Evolutionary conservation across 2,888 invertebrate species (phyloP), one percentile per base, ranked within the genome.

Genomic region (Drosophila longiperda): DNA sequence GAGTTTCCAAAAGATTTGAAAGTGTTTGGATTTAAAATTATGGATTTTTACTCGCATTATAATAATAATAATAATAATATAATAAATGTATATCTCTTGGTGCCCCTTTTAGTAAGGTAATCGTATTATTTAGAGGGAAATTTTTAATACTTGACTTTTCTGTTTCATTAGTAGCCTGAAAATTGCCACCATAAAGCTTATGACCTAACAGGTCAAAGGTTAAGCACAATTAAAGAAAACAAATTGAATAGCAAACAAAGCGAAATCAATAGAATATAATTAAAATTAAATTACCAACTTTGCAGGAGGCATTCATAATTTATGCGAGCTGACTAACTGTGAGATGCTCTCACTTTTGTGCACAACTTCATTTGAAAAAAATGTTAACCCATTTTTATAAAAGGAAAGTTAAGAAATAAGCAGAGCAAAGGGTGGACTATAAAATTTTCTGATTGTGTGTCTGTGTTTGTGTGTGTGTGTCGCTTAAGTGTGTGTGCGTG

Each of bases 231-330:
- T 20, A 42, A 59, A 40, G 50, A 34, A 29, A 52, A 50, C 32
- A 40, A 53, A 57, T 40, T 12, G 38, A 60, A 32, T 33, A 6
- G 6, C 36, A 33, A 33, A 26, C 17, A 67, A 53, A 61, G 36
- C 58, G 62, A 73, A 64, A 60, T 59, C 23, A 3, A 66, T 12
- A 8, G 33, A 66, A 23, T 66, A 62, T 36, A 73, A 58, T 73
- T 78, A 75, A 63, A 75, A 84, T 72, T 73, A 50, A 75, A 75
- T 29, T n/a, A n/a, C 5, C n/a, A n/a, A 38, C 38, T 9, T 26
- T 38, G 0, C n/a, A n/a, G 6, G 20, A 12, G 12, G 7, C 7
- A 20, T 15, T 15, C 8, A 20, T 45, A 23, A 8, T 20, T 20
- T 7, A 15, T 45, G 7, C 29, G 29, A 29, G 6, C 29, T 29